Conservation (phyloP, 1,140 invertebrate genomes). For the Heliconius hewitsoni region DNA sequence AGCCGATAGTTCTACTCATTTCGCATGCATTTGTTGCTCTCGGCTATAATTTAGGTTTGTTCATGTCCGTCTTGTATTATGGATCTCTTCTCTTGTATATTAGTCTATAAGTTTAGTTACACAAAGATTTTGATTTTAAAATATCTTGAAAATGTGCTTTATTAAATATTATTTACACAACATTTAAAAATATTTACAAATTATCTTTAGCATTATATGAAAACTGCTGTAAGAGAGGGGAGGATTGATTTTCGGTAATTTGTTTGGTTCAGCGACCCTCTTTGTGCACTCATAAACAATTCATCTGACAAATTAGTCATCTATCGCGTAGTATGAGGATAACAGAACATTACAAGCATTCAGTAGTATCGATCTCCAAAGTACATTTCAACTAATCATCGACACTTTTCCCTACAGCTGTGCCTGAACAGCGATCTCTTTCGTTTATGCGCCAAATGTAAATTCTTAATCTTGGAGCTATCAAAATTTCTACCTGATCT, state of each 20-base stretch:
- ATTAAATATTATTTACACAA: no score
- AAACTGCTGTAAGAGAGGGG: conserved; percentile 44
- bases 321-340: conserved; percentile 46
- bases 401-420: conserved; percentile 39
- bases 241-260: conserved; percentile 59
- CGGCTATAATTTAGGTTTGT: conserved; percentile 55
- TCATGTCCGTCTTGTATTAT: conserved; percentile 23
- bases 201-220: neutral
- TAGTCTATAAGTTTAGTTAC: neutral
- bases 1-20: conserved; percentile 50
- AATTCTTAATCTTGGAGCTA: conserved; percentile 49
- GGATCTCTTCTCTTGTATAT: neutral
- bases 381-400: conserved; percentile 39
- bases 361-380: conserved; percentile 52
- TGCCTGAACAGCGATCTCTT: conserved; percentile 45
- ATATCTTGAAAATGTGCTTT: no score
- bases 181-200: neutral
- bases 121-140: neutral
- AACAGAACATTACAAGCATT: conserved; percentile 55
- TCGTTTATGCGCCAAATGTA: conserved; percentile 44
- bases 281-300: conserved; percentile 59
- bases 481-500: conserved; percentile 32
- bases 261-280: conserved; percentile 69
- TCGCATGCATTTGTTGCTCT: conserved; percentile 57
- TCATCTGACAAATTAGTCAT: conserved; percentile 50